These are phyloP conservation scores for Tachuris rubrigastra DNA, from an alignment of 2,113 vertebrate genomes.

Conservation along the genomic window DNA sequence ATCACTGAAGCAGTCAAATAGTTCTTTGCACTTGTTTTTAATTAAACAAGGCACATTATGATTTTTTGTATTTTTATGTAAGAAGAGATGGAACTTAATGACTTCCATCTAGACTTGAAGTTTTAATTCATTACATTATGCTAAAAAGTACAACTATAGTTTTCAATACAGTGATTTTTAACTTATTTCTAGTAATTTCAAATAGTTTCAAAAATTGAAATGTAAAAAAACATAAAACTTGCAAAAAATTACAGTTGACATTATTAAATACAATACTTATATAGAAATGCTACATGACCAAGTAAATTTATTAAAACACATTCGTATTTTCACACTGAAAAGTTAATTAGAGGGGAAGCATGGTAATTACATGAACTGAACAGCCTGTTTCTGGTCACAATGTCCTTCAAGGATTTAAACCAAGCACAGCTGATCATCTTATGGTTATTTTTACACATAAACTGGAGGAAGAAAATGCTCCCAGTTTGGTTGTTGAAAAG, in stretches of 20 bases:
- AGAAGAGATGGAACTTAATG: neutral
- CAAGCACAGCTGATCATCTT: neutral
- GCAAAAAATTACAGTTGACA: neutral
- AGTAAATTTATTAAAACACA: neutral
- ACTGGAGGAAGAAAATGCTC: neutral
- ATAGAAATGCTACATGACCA: neutral
- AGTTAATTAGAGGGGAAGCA: neutral
- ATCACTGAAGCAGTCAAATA: neutral
- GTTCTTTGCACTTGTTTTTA: neutral
- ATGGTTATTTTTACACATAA: neutral
- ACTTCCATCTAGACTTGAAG: neutral
- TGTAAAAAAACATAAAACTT: neutral
- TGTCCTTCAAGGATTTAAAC: neutral
- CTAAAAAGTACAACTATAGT: neutral
- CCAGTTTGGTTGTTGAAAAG: neutral
- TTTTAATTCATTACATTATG: neutral
- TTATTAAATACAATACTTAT: neutral
- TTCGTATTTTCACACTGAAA: neutral
- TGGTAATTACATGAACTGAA: neutral
- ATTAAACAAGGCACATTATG: neutral
- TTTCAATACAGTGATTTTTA: neutral
- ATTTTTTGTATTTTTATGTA: neutral
- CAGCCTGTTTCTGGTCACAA: neutral
- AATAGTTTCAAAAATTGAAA: neutral
- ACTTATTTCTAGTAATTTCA: neutral